Conservation (phyloP, 1,140 invertebrate genomes). For the Zaprionus africanus region DNA sequence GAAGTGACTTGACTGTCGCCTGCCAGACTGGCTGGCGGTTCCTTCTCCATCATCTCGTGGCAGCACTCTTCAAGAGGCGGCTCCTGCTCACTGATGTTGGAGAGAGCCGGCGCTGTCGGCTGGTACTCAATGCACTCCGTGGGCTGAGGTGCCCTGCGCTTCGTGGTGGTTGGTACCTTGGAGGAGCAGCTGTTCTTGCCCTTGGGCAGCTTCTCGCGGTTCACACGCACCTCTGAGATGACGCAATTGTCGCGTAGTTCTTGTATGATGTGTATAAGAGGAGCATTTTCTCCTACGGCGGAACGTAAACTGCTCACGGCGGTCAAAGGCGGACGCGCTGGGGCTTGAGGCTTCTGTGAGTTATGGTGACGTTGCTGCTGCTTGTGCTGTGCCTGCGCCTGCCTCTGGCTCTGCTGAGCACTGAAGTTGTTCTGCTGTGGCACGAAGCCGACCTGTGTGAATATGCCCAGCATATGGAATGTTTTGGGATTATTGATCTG, state of each 20-base stretch:
- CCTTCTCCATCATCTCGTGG: constrained; percentile 15
- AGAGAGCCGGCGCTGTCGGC: constrained; percentile 59
- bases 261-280: constrained; percentile 80
- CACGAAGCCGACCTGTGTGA: constrained; percentile 27
- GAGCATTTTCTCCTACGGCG: constrained; percentile 61
- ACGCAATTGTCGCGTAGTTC: constrained; percentile 80
- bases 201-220: constrained; percentile 59
- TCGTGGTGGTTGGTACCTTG: not conserved
- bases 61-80: constrained; percentile 47
- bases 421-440: constrained; percentile 44
- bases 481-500: not conserved
- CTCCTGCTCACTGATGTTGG: constrained; percentile 70
- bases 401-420: constrained; percentile 24
- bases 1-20: constrained; percentile 18
- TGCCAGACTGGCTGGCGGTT: constrained; percentile 11
- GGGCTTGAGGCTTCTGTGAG: constrained; percentile 15
- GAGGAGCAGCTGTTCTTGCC: not conserved
- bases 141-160: not conserved
- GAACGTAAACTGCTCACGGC: constrained; percentile 68
- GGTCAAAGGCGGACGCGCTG: constrained; percentile 47
- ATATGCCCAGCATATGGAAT: constrained; percentile 8
- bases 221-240: constrained; percentile 77
- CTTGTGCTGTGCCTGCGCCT: constrained; percentile 17
- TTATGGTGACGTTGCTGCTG: constrained; percentile 28
- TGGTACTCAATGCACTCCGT: constrained; percentile 40